Percentiles rank a stretch among this genome's conserved stretches.
phyloP scores from a whole-genome alignment of 2,113 vertebrate genomes.

The Eudorcas thomsonii region DNA sequence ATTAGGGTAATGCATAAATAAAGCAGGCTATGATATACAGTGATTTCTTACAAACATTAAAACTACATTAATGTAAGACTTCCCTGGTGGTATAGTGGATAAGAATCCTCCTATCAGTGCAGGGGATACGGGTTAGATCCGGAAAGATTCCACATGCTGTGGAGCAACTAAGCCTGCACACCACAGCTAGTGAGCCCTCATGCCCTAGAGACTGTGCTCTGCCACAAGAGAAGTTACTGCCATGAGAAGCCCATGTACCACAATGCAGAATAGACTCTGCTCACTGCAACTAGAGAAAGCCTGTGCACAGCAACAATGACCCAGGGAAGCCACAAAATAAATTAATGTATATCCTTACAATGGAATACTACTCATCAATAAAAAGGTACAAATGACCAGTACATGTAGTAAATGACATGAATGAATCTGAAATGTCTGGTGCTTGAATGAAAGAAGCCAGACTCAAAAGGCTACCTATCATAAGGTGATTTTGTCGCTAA shows the following conservation, averaged over 20 bases:
- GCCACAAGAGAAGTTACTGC: neutral
- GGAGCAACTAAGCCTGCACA: neutral
- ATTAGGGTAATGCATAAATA: neutral
- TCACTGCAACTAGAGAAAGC: neutral
- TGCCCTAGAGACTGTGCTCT: neutral
- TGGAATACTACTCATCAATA: neutral
- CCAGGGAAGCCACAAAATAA: neutral
- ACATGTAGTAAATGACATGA: fast-evolving
- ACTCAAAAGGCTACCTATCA: neutral
- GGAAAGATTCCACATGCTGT: neutral
- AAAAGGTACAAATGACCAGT: neutral
- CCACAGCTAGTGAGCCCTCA: neutral
- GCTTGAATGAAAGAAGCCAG: neutral
- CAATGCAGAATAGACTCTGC: neutral
- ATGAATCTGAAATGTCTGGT: neutral
- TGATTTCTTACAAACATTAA: neutral
- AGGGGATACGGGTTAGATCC: neutral
- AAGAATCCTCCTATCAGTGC: neutral
- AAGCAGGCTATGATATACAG: fast-evolving
- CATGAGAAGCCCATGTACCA: neutral
- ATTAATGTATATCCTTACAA: too few relatives aligned
- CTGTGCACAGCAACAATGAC: neutral
- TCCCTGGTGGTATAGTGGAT: neutral
- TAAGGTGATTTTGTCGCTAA: neutral
- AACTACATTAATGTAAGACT: neutral